Base-by-base conservation (phyloP, 2,888 invertebrate species). In the Ecliptopera silaceata region DNA sequence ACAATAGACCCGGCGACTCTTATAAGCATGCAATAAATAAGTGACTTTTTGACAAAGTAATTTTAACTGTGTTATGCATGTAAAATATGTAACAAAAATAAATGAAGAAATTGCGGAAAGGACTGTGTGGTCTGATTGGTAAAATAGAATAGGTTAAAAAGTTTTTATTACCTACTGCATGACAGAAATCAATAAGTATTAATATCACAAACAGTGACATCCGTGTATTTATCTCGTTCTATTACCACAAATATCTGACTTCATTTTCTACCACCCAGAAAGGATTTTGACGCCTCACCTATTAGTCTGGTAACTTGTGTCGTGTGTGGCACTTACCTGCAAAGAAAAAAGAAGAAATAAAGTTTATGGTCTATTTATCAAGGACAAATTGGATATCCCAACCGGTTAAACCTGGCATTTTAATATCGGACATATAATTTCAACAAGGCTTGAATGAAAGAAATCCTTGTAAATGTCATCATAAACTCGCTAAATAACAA, bases 241-340 rank as follows among this genome's bases (percentile, higher is more conserved):
- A 36, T 15, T 15, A 36, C 36, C 36, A 36, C 26, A 36, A 31
- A 49, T n/a, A n/a, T n/a, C n/a, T n/a, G n/a, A n/a, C n/a, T n/a
- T n/a, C n/a, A 48, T 10, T 13, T 1, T 15, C 42, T 46, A 43
- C 57, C 52, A 42, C 45, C 29, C 42, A 52, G 32, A 56, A 47
- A 57, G 32, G 0, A 74, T 78, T 80, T 77, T 61, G 75, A 70
- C 71, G 69, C 71, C 52, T 59, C 69, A 71, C 66, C 72, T 72
- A 49, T 50, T 45, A 48, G 11, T 29, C 8, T 13, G 13, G 36
- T 36, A 20, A 45, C 51, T 63, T 65, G 65, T 74, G 66, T 67
- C 71, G 75, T 79, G 77, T 76, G 77, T 76, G 75, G 74, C 61
- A 69, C 84, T 82, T 86, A 86, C 85, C 85, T 86, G 84, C 63